These are phyloP conservation scores for Sminthurides aquaticus DNA, from an alignment of 2,888 invertebrate genomes.

Conservation along the genomic window DNA sequence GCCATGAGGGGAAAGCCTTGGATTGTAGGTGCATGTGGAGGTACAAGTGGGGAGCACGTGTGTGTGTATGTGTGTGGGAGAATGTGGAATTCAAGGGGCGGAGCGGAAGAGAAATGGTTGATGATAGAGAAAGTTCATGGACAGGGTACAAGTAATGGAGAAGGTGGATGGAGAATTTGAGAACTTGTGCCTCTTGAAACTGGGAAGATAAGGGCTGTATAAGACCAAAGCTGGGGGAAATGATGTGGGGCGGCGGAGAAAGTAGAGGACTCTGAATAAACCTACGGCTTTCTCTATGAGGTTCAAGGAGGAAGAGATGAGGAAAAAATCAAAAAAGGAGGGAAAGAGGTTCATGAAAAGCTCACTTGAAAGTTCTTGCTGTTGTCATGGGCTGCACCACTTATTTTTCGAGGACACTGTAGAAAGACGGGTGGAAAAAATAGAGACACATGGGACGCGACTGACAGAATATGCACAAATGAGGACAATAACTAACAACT, in stretches of 20 bases:
- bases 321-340: not conserved
- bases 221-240: not conserved
- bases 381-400: slow-evolving; percentile 20
- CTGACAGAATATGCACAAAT: too few species aligned
- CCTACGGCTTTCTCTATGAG: too few species aligned
- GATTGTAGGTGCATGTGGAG: too few species aligned
- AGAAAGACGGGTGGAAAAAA: slow-evolving; percentile 7
- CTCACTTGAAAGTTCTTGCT: slow-evolving; percentile 14
- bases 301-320: not conserved
- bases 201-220: slow-evolving; percentile 8
- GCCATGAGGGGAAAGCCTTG: too few species aligned
- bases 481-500: too few species aligned
- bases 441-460: too few species aligned
- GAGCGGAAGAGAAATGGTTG: too few species aligned
- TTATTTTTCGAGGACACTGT: slow-evolving; percentile 14
- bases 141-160: not conserved
- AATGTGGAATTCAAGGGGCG: not conserved
- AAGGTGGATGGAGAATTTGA: not conserved
- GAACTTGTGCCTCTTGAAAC: not conserved
- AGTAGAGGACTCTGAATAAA: not conserved
- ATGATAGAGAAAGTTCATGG: not conserved
- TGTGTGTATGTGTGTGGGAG: too few species aligned
- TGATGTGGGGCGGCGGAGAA: not conserved
- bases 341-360: slow-evolving; percentile 16
- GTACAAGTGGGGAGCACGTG: not conserved